These are phyloP conservation scores for Sander vitreus DNA, from an alignment of 2,113 vertebrate species.

Conservation along the genomic window DNA sequence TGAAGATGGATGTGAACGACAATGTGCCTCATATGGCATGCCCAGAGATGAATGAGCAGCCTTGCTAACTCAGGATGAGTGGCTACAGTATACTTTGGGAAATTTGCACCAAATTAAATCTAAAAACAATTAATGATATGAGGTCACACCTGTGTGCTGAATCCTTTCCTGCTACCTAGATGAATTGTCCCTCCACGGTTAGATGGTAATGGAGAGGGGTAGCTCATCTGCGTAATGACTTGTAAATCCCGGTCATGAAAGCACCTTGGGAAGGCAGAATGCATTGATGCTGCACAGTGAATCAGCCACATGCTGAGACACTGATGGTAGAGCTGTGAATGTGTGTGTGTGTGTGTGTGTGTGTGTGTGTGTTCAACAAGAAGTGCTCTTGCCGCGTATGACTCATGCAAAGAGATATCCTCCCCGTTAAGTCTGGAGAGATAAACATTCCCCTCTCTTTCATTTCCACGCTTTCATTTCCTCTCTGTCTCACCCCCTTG, in stretches of 20 bases:
- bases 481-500: constrained; percentile 20
- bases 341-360: not conserved
- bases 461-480: constrained; percentile 42
- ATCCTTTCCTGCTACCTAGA: constrained; percentile 17
- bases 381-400: constrained; percentile 45
- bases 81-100: not conserved
- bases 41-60: not conserved
- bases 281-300: constrained; percentile 49
- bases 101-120: constrained; percentile 6
- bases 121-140: constrained; percentile 35
- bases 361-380: constrained; percentile 14
- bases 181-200: constrained; percentile 13
- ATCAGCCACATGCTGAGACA: constrained; percentile 65
- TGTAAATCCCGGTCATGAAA: constrained; percentile 62
- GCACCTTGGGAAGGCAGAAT: constrained; percentile 59
- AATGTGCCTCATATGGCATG: not conserved
- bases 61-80: not conserved
- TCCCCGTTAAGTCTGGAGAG: constrained; percentile 58
- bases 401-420: constrained; percentile 64
- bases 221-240: constrained; percentile 62
- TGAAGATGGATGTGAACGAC: not conserved
- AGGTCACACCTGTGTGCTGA: constrained; percentile 49
- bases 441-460: constrained; percentile 62
- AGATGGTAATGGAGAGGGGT: constrained; percentile 34
- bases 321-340: constrained; percentile 13